Base-by-base conservation (phyloP, 1,140 invertebrate genomes). In the Halictus rubicundus region DNA sequence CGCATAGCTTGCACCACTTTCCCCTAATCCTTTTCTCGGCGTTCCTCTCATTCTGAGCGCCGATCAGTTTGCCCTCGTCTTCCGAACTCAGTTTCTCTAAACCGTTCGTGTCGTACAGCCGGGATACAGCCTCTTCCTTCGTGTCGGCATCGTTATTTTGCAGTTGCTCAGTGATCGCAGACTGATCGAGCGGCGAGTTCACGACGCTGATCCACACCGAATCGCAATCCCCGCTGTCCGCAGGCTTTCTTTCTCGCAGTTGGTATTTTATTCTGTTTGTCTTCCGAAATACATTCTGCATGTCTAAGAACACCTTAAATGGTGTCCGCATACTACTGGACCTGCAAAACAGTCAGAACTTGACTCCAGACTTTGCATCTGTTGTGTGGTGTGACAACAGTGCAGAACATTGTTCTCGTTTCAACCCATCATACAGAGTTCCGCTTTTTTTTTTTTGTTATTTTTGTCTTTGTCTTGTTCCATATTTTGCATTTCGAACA, bases 301-400 rank as follows among this genome's bases (percentile, higher is more conserved):
- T 86, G 63, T 91, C 88, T 76, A 89, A 72, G 72, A 88, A 90
- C 81, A 87, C 78, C 87, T 83, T 90, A 89, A 90, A 88, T 73
- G 88, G 65, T 83, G 83, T 89, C 87, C 83, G 83, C 69, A 72
- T 77, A 75, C 66, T 90, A 88, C 82, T 71, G 85, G 84, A 92
- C 91, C 91, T 92, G 90, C 63, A 92, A 92, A 92, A 92, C 79
- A 91, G 87, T 89, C 85, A 86, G 86, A 86, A 86, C 88, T 92
- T 91, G 87, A 90, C 89, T 90, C 82, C 63, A 76, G 63, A 81
- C 81, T 57, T 81, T 86, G 78, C 54, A 84, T 61, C 25, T 81
- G 32, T n/a, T 32, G 32, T 32, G 64, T 59, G 37, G n/a, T 32
- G 16, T 21, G 42, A 23, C 25, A 57, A 68, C 25, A 46, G 68